These are phyloP conservation scores for Leucozona laternaria DNA, from an alignment of 2,888 invertebrate genomes.

Conservation along the genomic window DNA sequence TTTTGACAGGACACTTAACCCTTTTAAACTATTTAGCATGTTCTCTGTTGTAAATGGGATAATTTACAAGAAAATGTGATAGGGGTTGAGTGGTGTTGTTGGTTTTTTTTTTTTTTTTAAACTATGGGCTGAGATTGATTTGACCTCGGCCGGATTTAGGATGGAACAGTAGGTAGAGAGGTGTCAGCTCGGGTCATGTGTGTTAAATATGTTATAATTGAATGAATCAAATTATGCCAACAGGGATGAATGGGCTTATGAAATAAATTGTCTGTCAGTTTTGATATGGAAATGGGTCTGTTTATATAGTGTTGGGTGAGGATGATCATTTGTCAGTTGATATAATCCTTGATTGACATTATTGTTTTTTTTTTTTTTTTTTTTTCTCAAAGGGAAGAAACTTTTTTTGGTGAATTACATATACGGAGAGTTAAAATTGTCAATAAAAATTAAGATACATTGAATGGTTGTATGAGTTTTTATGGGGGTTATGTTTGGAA, in stretches of 20 bases:
- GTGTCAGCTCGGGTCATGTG: constrained; percentile 61
- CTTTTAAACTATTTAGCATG: constrained; percentile 75
- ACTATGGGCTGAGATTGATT: constrained; percentile 63
- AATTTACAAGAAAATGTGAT: constrained; percentile 66
- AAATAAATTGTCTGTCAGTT: constrained; percentile 30
- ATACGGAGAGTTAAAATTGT: neutral
- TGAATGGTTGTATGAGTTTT: too few relatives aligned
- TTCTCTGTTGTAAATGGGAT: constrained; percentile 65
- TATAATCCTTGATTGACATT: constrained; percentile 2
- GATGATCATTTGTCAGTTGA: constrained; percentile 28
- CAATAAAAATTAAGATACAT: too few relatives aligned
- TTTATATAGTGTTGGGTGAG: constrained; percentile 25
- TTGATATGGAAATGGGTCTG: constrained; percentile 3
- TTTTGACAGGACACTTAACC: constrained; percentile 75
- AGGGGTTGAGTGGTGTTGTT: constrained; percentile 51
- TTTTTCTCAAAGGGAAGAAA: neutral
- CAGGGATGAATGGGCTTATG: constrained; percentile 58
- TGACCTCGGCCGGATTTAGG: constrained; percentile 64
- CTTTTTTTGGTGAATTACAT: neutral
- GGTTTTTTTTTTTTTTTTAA: neutral
- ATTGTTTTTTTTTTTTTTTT: too few relatives aligned
- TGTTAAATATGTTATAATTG: constrained; percentile 73
- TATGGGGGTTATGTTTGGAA: too few relatives aligned
- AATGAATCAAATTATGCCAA: constrained; percentile 58
- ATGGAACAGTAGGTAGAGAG: constrained; percentile 3